phyloP scores from a whole-genome alignment of 1,140 invertebrate genomes.

The Trissolcus basalis region DNA sequence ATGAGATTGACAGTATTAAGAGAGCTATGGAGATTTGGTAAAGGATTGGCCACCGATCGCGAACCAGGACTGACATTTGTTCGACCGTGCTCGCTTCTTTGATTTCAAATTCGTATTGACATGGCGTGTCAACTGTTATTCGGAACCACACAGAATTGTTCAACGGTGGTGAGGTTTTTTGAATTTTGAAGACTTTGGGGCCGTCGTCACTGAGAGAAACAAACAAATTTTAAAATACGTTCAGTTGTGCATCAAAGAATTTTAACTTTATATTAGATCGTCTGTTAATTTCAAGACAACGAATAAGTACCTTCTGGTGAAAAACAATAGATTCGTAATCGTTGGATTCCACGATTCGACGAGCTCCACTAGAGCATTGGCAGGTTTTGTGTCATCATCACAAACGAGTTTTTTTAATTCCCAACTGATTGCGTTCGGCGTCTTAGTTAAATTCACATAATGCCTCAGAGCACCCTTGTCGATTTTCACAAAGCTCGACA shows the following conservation, averaged over 20 bases:
- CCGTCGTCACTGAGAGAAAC: slow-evolving; percentile 72
- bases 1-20: slow-evolving; percentile 65
- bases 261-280: neutral
- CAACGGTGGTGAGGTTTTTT: slow-evolving; percentile 73
- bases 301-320: slow-evolving; percentile 78
- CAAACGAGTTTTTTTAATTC: slow-evolving; percentile 68
- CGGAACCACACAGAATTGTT: slow-evolving; percentile 71
- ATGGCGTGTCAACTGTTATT: slow-evolving; percentile 78
- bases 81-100: slow-evolving; percentile 63
- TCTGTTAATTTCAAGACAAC: neutral
- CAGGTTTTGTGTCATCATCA: slow-evolving; percentile 64
- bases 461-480: slow-evolving; percentile 62
- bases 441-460: slow-evolving; percentile 55
- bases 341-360: slow-evolving; percentile 81
- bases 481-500: slow-evolving; percentile 29
- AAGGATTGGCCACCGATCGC: slow-evolving; percentile 69
- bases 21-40: slow-evolving; percentile 67
- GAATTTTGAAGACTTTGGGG: slow-evolving; percentile 73
- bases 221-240: slow-evolving; percentile 17
- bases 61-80: slow-evolving; percentile 63
- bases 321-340: slow-evolving; percentile 78
- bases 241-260: neutral
- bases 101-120: slow-evolving; percentile 76
- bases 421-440: slow-evolving; percentile 60
- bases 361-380: slow-evolving; percentile 79